Evolutionary conservation across 2,113 vertebrate genomes (phyloP), one percentile per base, ranked within the genome.

Genomic region (Raja brachyura): DNA sequence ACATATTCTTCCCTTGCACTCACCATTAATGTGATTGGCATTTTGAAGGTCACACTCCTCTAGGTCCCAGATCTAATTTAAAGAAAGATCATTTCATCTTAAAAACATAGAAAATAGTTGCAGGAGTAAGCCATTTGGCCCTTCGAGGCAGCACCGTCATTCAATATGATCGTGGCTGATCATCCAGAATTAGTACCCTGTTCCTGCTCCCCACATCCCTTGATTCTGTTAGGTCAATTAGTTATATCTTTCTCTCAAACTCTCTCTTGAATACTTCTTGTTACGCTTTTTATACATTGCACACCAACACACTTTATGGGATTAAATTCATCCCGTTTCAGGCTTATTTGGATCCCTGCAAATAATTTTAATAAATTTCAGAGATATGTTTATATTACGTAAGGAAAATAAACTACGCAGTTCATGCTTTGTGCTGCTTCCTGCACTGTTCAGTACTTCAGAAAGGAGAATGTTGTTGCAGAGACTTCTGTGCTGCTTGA

Each of bases 401-500:
- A 73, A 73, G 48, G 90, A 73, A 70, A 90, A 92, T 39, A 74
- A 92, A 73, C 68, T 73, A 25, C 25, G 25, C 66, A 39, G 88
- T 18, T 92, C 18, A 54, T 70, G 33, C 39, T 39, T 73, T 73
- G 10, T 48, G 90, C 68, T 73, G 54, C 73, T 92, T 92, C 90
- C 90, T 92, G 33, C 73, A 31, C n/a, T 90, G 31, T 90, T 13
- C 88, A 33, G 28, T 90, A 68, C 90, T 92, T 92, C 39, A 73
- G 90, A 70, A 48, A 25, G 39, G 39, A 92, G 33, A 92, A 92
- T 73, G 68, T 92, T 73, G 66, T 54, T 92, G 39, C 66, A 74
- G 33, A 92, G 90, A 54, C 90, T 25, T 73, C 66, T 39, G 90
- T 92, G 73, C 68, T 92, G 20, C 68, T 28, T 92, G 33, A 92